Evolutionary conservation across 2,888 invertebrate species (phyloP).

Genomic region (Agonopterix heracliana): DNA sequence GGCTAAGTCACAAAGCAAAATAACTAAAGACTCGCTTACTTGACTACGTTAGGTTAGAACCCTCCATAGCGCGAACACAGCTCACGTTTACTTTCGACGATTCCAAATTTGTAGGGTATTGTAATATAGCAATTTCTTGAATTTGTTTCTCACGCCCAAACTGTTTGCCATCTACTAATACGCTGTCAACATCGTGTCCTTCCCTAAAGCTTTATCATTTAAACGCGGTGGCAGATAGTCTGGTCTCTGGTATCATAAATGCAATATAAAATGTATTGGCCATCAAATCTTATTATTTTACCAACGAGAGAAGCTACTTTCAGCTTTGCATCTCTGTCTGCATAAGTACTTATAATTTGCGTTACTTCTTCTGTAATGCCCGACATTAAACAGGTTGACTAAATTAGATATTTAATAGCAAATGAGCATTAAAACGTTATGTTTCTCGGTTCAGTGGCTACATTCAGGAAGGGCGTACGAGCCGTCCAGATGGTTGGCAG

Average conservation of each 20-base stretch:
- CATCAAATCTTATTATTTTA: conserved; percentile 12
- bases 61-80: conserved; percentile 24
- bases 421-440: conserved; percentile 53
- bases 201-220: too few species aligned
- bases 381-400: conserved; percentile 38
- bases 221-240: conserved; percentile 10
- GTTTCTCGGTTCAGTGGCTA: conserved; percentile 90
- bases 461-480: conserved; percentile 99
- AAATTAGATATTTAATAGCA: conserved; percentile 31
- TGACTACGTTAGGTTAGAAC: conserved; percentile 28
- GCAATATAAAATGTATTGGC: conserved; percentile 13
- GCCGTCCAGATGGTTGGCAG: conserved; percentile 99
- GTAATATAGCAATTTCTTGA: neutral
- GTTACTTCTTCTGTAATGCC: conserved; percentile 34
- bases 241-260: conserved; percentile 8
- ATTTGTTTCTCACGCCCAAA: conserved; percentile 5
- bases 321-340: conserved; percentile 64
- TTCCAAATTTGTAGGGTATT: conserved; percentile 17
- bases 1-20: conserved; percentile 52
- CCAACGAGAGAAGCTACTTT: conserved; percentile 23
- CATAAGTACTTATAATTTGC: conserved; percentile 44
- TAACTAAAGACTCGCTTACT: conserved; percentile 45
- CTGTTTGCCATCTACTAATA: conserved; percentile 5
- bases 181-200: too few species aligned
- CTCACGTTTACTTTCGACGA: conserved; percentile 31